phyloP scores from a whole-genome alignment of 1,140 invertebrate genomes.

The Drosophila rhopaloa region DNA sequence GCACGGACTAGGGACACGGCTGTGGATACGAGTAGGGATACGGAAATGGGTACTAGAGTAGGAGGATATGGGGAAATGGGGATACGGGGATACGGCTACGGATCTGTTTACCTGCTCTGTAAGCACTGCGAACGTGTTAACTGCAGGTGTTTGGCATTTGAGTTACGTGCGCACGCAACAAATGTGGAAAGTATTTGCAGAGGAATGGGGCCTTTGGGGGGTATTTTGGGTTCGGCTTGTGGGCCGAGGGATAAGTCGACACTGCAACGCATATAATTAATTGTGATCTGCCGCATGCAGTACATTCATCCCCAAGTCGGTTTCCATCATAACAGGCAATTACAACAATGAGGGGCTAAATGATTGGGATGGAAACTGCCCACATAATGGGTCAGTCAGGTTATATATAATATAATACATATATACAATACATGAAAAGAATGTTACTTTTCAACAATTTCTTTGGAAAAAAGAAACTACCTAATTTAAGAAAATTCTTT shows the following conservation, averaged over 20 bases:
- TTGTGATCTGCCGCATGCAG: constrained; percentile 51
- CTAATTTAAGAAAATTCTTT: no score
- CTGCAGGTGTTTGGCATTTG: constrained; percentile 81
- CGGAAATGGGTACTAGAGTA: neutral
- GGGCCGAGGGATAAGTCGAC: constrained; percentile 14
- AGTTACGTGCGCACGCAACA: constrained; percentile 78
- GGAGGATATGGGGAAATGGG: neutral
- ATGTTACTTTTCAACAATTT: no score
- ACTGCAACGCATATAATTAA: constrained; percentile 69
- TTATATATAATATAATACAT: no score
- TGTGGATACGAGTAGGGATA: constrained; percentile 34
- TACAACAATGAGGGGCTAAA: constrained; percentile 3
- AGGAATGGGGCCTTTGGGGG: neutral
- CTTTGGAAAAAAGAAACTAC: no score
- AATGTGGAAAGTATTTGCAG: constrained; percentile 38
- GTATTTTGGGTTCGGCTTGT: neutral
- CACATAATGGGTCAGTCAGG: no score
- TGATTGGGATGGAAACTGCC: neutral
- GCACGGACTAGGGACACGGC: constrained; percentile 25
- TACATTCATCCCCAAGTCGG: constrained; percentile 24
- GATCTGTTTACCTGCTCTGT: constrained; percentile 57
- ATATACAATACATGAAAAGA: no score
- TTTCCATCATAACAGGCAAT: constrained; percentile 42
- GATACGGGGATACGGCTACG: constrained; percentile 12
- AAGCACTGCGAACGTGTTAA: constrained; percentile 73